Evolutionary conservation across 2,888 invertebrate genomes (phyloP).

Genomic region (Eretmocerus hayati): DNA sequence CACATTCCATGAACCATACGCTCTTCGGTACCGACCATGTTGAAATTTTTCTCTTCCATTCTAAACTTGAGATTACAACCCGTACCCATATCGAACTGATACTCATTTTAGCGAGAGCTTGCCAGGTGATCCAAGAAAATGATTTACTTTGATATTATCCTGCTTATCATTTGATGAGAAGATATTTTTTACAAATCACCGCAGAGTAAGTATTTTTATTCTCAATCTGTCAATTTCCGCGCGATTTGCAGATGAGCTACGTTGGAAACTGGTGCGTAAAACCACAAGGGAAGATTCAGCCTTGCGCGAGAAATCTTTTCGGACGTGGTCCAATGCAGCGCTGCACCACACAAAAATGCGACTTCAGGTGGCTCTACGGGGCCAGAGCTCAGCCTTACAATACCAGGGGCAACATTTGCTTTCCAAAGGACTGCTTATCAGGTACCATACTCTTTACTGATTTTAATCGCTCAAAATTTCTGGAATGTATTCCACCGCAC

Average conservation of each 20-base stretch:
- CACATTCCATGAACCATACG: too few relatives aligned
- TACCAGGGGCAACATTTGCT: slow-evolving; percentile 8
- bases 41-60: too few relatives aligned
- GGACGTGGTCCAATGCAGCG: slow-evolving; percentile 62
- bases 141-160: too few relatives aligned
- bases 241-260: slow-evolving; percentile 25
- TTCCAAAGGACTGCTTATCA: slow-evolving; percentile 5
- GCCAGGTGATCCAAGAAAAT: too few relatives aligned
- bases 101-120: too few relatives aligned
- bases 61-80: too few relatives aligned
- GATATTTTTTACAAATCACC: too few relatives aligned
- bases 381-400: slow-evolving; percentile 5
- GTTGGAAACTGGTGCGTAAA: slow-evolving; percentile 38
- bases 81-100: too few relatives aligned
- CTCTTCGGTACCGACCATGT: too few relatives aligned
- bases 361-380: slow-evolving; percentile 50
- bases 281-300: slow-evolving; percentile 30
- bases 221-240: neutral
- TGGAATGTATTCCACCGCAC: too few relatives aligned
- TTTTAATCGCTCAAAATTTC: neutral
- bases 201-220: too few relatives aligned
- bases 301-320: slow-evolving; percentile 32
- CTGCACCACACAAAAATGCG: slow-evolving; percentile 66
- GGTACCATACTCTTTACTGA: slow-evolving; percentile 6
- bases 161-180: too few relatives aligned